A percentile compares a stretch with the other conserved stretches of the same genome.
Evolutionary conservation across 2,888 invertebrate species (phyloP).

Genomic region (Pyralis farinalis): DNA sequence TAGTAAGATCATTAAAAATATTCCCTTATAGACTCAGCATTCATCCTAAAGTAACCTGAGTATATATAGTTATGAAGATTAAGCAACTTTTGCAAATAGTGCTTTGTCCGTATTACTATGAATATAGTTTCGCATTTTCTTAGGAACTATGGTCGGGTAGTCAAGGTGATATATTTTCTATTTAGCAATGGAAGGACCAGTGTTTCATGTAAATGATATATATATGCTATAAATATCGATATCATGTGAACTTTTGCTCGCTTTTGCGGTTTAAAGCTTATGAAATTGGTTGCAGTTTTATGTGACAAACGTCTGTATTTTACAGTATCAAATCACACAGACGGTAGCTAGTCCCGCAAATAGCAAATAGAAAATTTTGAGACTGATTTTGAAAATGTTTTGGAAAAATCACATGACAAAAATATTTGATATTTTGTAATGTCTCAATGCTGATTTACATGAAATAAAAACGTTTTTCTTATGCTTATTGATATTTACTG

Average conservation of each 20-base stretch:
- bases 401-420: neutral
- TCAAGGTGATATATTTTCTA: neutral
- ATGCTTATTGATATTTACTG: neutral
- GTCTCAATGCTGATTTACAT: neutral
- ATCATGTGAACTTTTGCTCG: neutral
- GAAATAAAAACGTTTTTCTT: neutral
- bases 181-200: neutral
- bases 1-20: too few species aligned
- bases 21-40: too few species aligned
- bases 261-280: neutral
- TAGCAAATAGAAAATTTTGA: neutral
- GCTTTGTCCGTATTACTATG: neutral
- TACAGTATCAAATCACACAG: neutral
- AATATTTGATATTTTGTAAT: neutral
- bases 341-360: neutral
- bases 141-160: neutral
- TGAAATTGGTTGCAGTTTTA: neutral
- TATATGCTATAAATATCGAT: neutral
- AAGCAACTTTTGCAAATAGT: neutral
- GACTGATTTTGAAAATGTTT: neutral
- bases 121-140: neutral
- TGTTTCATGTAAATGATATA: neutral
- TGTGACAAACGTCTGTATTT: neutral
- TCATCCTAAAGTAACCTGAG: too few species aligned
- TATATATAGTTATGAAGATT: too few species aligned